Conservation (phyloP, 64 coral and sea anemone genomes). For the Porites lutea region DNA sequence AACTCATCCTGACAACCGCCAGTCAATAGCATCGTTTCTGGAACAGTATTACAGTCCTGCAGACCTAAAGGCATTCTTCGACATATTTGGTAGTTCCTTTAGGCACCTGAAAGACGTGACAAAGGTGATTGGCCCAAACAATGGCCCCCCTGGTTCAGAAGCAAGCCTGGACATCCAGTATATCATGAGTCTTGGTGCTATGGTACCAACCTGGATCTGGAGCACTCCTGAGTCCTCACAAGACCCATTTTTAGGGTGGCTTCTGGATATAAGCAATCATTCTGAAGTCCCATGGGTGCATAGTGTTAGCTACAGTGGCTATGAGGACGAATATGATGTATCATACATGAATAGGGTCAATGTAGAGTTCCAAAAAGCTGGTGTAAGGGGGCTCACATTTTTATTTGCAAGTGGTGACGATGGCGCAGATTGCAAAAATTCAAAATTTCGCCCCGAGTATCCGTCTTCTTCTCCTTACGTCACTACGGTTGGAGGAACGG, state of each 20-base stretch:
- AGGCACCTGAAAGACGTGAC: slow-evolving; percentile 71
- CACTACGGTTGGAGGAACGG: slow-evolving; percentile 96
- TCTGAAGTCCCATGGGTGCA: slow-evolving; percentile 85
- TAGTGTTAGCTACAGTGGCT: slow-evolving; percentile 96
- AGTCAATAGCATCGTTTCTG: slow-evolving; percentile 91
- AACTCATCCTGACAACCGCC: slow-evolving; percentile 65
- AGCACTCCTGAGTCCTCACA: slow-evolving; percentile 89
- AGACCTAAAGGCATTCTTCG: slow-evolving; percentile 87
- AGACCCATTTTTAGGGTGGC: slow-evolving; percentile 98
- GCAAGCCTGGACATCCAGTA: slow-evolving; percentile 96
- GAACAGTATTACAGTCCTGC: slow-evolving; percentile 79
- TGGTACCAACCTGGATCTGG: slow-evolving; percentile 99
- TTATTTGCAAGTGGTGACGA: slow-evolving; percentile 98
- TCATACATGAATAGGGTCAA: slow-evolving; percentile 97
- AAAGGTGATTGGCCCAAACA: slow-evolving; percentile 89
- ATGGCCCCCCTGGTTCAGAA: slow-evolving; percentile 86
- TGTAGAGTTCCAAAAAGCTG: slow-evolving; percentile 94
- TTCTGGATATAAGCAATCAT: slow-evolving; percentile 90
- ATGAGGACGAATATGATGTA: slow-evolving; percentile 85
- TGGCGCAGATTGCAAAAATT: slow-evolving; percentile 92
- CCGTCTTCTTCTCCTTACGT: slow-evolving; percentile 96
- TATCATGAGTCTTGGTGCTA: slow-evolving; percentile 96
- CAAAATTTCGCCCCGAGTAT: slow-evolving; percentile 91
- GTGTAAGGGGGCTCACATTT: slow-evolving; percentile 89
- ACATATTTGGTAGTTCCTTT: slow-evolving; percentile 81